Evolutionary conservation across 2,113 vertebrate species (phyloP).

Genomic region (Phyllostomus hastatus): DNA sequence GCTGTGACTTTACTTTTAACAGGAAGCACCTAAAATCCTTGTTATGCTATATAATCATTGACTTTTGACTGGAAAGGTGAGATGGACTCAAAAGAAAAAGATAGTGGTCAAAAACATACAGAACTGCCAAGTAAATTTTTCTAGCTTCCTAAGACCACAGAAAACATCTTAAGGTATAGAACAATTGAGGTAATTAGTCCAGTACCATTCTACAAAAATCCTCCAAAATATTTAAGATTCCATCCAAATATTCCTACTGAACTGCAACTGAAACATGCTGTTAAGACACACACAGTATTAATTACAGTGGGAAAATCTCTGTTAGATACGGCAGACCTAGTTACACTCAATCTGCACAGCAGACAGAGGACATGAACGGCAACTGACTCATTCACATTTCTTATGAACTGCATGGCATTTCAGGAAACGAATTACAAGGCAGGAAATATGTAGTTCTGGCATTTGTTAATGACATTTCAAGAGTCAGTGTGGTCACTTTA

Average conservation of each 20-base stretch:
- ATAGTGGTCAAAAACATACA: background rate
- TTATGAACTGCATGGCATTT: background rate
- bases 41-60: background rate
- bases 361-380: background rate
- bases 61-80: background rate
- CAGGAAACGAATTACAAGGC: background rate
- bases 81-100: background rate
- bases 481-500: background rate
- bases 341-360: background rate
- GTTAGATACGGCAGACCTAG: background rate
- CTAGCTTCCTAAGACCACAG: background rate
- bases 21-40: background rate
- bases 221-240: background rate
- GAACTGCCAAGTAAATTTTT: background rate
- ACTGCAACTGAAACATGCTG: background rate
- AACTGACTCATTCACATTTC: background rate
- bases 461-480: slow-evolving; percentile 13
- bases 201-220: background rate
- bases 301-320: background rate
- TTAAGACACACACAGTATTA: background rate
- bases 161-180: background rate
- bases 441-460: background rate
- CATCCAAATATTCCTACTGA: background rate
- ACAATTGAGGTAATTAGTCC: background rate
- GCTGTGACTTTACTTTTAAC: background rate